Conservation (phyloP, 1,140 invertebrate species). For the Brachionus calyciflorus region DNA sequence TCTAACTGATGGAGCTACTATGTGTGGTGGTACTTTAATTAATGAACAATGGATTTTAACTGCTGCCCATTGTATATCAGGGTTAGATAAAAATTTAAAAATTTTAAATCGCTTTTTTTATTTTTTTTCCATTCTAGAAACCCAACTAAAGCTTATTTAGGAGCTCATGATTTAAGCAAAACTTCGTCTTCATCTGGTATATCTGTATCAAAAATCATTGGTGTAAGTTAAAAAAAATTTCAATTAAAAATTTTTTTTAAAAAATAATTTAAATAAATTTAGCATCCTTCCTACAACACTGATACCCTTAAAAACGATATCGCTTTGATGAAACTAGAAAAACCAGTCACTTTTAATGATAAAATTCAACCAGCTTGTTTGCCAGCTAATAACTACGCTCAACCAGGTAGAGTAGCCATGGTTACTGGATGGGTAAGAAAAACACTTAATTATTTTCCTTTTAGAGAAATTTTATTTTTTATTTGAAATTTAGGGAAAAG, state of each 20-base stretch:
- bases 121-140: too few species aligned
- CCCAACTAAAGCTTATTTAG: constrained; percentile 2
- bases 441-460: not conserved
- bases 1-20: not conserved
- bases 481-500: not conserved
- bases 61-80: constrained; percentile 23
- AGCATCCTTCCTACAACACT: constrained; percentile 49
- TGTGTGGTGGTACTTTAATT: constrained; percentile 33
- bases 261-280: not conserved
- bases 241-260: not conserved
- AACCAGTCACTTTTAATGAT: constrained; percentile 62
- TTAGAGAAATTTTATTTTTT: not conserved
- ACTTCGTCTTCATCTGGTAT: not conserved
- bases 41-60: constrained; percentile 37
- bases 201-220: not conserved
- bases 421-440: constrained; percentile 40
- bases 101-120: too few species aligned
- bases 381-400: constrained; percentile 55
- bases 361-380: constrained; percentile 68
- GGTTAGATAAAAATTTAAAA: too few species aligned
- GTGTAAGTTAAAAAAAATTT: not conserved
- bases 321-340: constrained; percentile 63
- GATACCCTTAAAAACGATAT: constrained; percentile 65
- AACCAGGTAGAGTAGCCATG: constrained; percentile 17
- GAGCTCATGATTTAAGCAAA: constrained; percentile 5